phyloP scores from a whole-genome alignment of 2,113 vertebrate genomes.

The Mobula birostris region DNA sequence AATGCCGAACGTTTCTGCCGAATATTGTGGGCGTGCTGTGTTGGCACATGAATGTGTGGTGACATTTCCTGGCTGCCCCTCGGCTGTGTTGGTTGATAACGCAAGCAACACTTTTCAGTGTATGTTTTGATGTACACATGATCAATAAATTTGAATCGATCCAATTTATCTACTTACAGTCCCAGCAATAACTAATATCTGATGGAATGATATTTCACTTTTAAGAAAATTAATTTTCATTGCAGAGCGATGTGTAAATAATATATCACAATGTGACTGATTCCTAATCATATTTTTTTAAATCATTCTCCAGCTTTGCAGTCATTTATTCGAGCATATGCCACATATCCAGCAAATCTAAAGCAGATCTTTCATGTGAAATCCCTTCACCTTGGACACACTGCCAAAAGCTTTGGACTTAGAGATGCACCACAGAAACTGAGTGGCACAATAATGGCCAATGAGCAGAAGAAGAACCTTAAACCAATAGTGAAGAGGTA shows the following conservation, averaged over 20 bases:
- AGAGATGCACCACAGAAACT: slow-evolving; percentile 81
- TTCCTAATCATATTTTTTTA: background rate
- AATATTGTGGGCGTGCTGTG: too few relatives aligned
- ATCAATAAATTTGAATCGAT: too few relatives aligned
- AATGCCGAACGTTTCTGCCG: too few relatives aligned
- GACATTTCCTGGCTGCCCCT: too few relatives aligned
- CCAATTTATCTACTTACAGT: too few relatives aligned
- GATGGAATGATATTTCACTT: background rate
- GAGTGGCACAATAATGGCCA: slow-evolving; percentile 37
- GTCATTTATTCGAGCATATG: slow-evolving; percentile 82
- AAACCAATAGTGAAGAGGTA: slow-evolving; percentile 53
- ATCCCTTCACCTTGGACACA: slow-evolving; percentile 73
- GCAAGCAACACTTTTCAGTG: too few relatives aligned
- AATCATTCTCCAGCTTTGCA: slow-evolving; percentile 68
- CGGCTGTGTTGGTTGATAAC: too few relatives aligned
- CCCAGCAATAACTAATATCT: background rate
- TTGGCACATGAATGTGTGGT: too few relatives aligned
- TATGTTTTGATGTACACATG: too few relatives aligned
- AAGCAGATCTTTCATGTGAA: slow-evolving; percentile 85
- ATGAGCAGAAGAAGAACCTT: slow-evolving; percentile 46
- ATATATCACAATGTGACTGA: too few relatives aligned
- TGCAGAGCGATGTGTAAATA: background rate
- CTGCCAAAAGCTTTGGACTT: slow-evolving; percentile 87
- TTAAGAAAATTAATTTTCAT: background rate
- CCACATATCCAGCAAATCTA: slow-evolving; percentile 74